A percentile compares a stretch with the other conserved stretches of the same genome.
These are phyloP conservation scores for Dermochelys coriacea DNA, from an alignment of 2,797 vertebrate genomes.

Conservation along the genomic window DNA sequence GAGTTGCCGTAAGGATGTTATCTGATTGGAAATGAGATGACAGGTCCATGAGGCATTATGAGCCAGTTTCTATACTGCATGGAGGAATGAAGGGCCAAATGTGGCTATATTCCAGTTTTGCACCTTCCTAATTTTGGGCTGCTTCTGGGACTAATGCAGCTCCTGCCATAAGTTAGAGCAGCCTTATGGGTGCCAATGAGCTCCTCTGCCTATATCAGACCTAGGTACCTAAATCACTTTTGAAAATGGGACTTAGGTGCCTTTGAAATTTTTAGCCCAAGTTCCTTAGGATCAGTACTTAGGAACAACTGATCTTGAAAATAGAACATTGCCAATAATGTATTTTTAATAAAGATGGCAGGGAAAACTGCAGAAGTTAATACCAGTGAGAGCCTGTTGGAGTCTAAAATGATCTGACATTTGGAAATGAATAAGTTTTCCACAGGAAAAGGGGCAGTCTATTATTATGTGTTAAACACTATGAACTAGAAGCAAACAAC, in stretches of 20 bases:
- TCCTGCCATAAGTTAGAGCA: neutral
- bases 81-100: neutral
- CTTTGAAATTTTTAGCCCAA: slow-evolving; percentile 5
- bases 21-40: slow-evolving; percentile 52
- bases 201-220: accelerated
- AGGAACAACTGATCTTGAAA: slow-evolving; percentile 2
- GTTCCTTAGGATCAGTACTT: slow-evolving; percentile 30
- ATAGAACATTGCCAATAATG: slow-evolving; percentile 8
- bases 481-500: neutral
- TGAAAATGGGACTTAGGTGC: slow-evolving; percentile 28
- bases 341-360: neutral
- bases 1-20: slow-evolving; percentile 67
- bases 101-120: neutral
- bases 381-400: neutral
- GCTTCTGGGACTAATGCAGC: accelerated
- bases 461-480: neutral
- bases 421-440: slow-evolving; percentile 15
- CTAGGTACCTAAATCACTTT: neutral
- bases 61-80: neutral
- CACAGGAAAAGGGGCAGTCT: neutral
- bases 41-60: slow-evolving; percentile 39
- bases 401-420: slow-evolving; percentile 31
- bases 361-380: slow-evolving; percentile 19
- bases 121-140: neutral
- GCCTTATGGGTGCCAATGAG: accelerated